Evolutionary conservation across 1,140 invertebrate species (phyloP).

Genomic region (Lamellibrachia luymesi): DNA sequence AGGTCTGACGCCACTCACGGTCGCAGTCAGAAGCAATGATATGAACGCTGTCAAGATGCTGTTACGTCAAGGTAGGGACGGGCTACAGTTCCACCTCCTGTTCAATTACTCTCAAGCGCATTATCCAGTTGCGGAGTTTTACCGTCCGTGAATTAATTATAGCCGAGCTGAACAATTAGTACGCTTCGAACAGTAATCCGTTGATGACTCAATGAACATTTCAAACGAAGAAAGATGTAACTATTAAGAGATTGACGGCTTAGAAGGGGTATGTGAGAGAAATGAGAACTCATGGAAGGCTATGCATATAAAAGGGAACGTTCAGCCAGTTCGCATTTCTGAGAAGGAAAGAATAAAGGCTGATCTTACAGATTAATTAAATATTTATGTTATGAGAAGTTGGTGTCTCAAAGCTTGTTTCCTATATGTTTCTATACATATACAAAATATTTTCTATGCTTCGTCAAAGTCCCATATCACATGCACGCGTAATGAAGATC

Average conservation of each 20-base stretch:
- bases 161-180: neutral
- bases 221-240: neutral
- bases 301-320: neutral
- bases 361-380: neutral
- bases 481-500: neutral
- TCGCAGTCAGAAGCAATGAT: slow-evolving; percentile 24
- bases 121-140: neutral
- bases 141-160: neutral
- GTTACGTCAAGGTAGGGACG: slow-evolving; percentile 23
- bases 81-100: neutral
- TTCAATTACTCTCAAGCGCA: neutral
- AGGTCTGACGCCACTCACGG: slow-evolving; percentile 26
- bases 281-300: neutral
- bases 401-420: neutral
- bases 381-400: neutral
- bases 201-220: neutral
- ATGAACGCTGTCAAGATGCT: slow-evolving; percentile 27
- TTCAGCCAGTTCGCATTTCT: neutral
- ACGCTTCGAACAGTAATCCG: neutral
- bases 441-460: too few species aligned
- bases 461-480: neutral
- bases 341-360: neutral
- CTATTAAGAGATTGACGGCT: neutral
- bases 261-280: neutral
- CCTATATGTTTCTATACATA: neutral